A percentile compares a stretch with the other conserved stretches of the same genome.
These are phyloP conservation scores for Hypena proboscidalis DNA, from an alignment of 2,888 invertebrate genomes.

Conservation along the genomic window DNA sequence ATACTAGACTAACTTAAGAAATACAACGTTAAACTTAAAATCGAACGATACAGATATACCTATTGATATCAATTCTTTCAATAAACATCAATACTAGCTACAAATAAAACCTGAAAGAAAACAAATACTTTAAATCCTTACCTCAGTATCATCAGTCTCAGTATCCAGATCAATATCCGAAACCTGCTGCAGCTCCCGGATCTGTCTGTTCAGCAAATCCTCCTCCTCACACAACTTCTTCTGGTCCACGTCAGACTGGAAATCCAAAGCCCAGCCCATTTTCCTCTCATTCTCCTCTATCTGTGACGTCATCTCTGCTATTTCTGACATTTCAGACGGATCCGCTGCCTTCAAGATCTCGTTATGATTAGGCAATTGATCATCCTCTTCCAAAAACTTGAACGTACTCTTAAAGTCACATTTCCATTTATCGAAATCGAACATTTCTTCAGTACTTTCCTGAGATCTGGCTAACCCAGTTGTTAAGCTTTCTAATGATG, in stretches of 20 bases:
- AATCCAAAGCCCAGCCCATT: conserved; percentile 86
- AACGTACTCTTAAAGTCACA: conserved; percentile 73
- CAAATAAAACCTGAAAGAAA: no score
- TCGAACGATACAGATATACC: no score
- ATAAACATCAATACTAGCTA: no score
- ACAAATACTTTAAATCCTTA: conserved; percentile 37
- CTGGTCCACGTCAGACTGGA: conserved; percentile 89
- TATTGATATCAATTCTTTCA: no score
- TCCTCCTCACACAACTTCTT: conserved; percentile 91
- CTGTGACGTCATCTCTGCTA: conserved; percentile 81
- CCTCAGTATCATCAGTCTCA: conserved; percentile 92
- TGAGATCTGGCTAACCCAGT: conserved; percentile 74
- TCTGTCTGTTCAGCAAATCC: conserved; percentile 90
- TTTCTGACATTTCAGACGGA: conserved; percentile 80
- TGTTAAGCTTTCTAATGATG: conserved; percentile 75
- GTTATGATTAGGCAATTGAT: conserved; percentile 70
- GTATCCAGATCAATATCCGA: conserved; percentile 92
- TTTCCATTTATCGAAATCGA: conserved; percentile 80
- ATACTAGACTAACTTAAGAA: no score
- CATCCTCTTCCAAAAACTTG: conserved; percentile 76
- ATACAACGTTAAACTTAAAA: no score
- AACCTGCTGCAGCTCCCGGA: conserved; percentile 89
- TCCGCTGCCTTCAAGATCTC: conserved; percentile 75
- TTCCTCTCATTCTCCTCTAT: conserved; percentile 84
- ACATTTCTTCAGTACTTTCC: conserved; percentile 72